Percentiles rank a stretch among this genome's conserved stretches.
phyloP scores from a whole-genome alignment of 2,797 vertebrate species.

The Heteromormyrus szaboi region DNA sequence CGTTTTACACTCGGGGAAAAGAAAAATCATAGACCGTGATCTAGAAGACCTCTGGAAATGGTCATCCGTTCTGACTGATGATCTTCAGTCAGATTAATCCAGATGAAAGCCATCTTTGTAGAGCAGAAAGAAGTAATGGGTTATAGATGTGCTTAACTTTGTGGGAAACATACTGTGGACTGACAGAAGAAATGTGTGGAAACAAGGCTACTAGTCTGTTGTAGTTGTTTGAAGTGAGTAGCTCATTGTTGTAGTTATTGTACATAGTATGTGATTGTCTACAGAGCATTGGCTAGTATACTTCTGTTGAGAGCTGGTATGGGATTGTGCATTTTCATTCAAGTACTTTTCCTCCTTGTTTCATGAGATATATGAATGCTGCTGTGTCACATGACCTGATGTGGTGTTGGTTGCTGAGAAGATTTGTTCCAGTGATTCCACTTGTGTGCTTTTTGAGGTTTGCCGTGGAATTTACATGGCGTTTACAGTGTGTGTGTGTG shows the following conservation, averaged over 20 bases:
- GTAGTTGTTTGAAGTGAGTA: conserved; percentile 40
- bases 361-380: neutral
- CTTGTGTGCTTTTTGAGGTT: neutral
- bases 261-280: conserved; percentile 22
- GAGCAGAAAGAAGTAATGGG: neutral
- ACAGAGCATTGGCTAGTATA: neutral
- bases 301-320: neutral
- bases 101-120: neutral
- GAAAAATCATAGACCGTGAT: neutral
- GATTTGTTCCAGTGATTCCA: neutral
- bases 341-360: neutral
- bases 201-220: conserved; percentile 54
- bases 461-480: neutral
- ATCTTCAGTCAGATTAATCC: neutral
- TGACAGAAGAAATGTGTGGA: conserved; percentile 49
- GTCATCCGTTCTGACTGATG: neutral
- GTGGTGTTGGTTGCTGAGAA: neutral
- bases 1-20: neutral
- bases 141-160: neutral
- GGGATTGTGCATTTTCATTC: neutral
- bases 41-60: neutral
- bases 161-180: neutral
- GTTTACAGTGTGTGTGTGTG: neutral
- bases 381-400: neutral
- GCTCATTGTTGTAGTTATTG: conserved; percentile 34